These are phyloP conservation scores for Enhydra lutris DNA, from an alignment of 2,113 vertebrate genomes.

Conservation along the genomic window DNA sequence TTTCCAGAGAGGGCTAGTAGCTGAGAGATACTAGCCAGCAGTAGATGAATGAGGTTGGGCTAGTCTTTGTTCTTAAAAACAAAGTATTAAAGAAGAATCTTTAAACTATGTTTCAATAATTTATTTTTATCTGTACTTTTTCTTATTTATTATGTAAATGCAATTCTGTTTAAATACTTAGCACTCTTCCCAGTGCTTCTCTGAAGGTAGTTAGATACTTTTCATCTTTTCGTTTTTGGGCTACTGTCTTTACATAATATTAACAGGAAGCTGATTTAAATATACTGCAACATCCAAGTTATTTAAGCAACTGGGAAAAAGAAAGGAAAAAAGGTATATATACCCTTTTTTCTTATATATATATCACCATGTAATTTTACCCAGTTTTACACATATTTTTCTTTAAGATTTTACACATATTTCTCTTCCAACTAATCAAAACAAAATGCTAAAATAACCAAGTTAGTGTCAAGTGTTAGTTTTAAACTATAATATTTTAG, in stretches of 20 bases:
- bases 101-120: neutral
- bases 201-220: neutral
- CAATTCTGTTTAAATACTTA: neutral
- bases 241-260: neutral
- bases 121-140: neutral
- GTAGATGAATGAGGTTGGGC: neutral
- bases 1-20: neutral
- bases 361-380: neutral
- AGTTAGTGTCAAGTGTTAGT: neutral
- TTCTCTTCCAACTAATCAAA: conserved; percentile 31
- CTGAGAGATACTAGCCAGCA: neutral
- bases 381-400: neutral
- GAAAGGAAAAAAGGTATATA: neutral
- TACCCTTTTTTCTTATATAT: neutral
- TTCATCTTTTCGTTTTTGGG: neutral
- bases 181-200: neutral
- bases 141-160: neutral
- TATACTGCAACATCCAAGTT: neutral
- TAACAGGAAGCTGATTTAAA: neutral
- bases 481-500: neutral
- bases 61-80: neutral
- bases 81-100: neutral
- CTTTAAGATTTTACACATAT: neutral
- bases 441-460: neutral
- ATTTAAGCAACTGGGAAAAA: neutral